Base-by-base conservation (phyloP, 1,140 invertebrate species). In the Steinernema feltiae region DNA sequence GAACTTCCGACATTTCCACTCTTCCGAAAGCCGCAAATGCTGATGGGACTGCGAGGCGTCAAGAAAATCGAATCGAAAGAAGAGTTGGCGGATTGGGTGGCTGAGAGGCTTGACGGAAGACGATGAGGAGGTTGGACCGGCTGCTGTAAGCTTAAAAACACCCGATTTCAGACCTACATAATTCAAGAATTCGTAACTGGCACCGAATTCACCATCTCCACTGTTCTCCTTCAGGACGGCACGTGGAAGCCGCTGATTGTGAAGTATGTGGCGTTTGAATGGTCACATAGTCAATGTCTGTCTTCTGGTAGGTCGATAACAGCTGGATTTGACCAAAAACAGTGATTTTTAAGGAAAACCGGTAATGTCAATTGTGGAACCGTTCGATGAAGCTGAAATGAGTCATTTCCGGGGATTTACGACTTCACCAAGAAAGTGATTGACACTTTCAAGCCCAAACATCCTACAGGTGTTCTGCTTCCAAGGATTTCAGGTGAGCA, bases 401-500 rank as follows among this genome's bases (percentile, higher is more conserved):
- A 12, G 12, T n/a, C 24, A 15, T 63, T 63, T 27, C 53, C 53
- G 7, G 53, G 53, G 12, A 63, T 63, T 15, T 27, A 27, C 24
- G 24, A 63, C 12, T 63, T 63, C 24, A 27, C 53, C 24, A 17
- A 3, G 3, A 63, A 63, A 17, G 53, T 63, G 7, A 63, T 63
- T 21, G 53, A 63, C 2, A 63, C 53, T 3, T 63, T 63, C 53
- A 63, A 63, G 24, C 53, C 53, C 7, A 15, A 3, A 27, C 53
- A 63, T 27, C 53, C 53, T 63, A n/a, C 53, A 63, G 24, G 53
- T 63, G 7, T 63, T 63, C 53, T 63, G 53, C 53, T 63, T 63
- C 53, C 53, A 63, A 63, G 53, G 53, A 7, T 63, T 63, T 27
- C 53, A 63, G 24, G 53, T 63, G 3, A 63, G 41, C n/a, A 12